A percentile compares a stretch with the other conserved stretches of the same genome.
These are phyloP conservation scores for Sinonovacula constricta DNA, from an alignment of 1,140 invertebrate genomes.

Conservation along the genomic window DNA sequence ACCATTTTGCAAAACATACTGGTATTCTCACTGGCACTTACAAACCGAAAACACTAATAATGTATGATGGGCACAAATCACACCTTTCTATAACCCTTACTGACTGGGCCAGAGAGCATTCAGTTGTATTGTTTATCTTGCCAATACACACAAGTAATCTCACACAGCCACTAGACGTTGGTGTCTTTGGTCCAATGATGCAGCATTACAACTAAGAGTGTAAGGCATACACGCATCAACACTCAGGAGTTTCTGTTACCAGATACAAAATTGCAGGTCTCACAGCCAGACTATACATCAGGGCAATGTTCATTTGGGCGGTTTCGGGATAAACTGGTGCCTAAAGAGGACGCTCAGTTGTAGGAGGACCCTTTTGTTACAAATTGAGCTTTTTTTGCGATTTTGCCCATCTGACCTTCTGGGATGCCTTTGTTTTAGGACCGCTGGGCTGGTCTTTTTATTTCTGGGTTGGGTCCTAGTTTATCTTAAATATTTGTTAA, in stretches of 20 bases:
- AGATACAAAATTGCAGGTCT: constrained; percentile 22
- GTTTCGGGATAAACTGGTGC: too few relatives aligned
- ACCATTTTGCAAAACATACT: constrained; percentile 73
- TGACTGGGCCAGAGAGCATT: constrained; percentile 45
- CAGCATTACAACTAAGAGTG: constrained; percentile 33
- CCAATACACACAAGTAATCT: constrained; percentile 59
- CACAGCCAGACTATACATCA: constrained; percentile 3
- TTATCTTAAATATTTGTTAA: too few relatives aligned
- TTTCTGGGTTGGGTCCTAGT: too few relatives aligned
- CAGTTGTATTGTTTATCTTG: constrained; percentile 57
- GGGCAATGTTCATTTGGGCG: too few relatives aligned
- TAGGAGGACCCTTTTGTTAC: too few relatives aligned
- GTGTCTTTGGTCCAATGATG: constrained; percentile 57
- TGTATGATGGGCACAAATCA: constrained; percentile 77
- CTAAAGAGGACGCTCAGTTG: too few relatives aligned
- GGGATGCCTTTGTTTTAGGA: too few relatives aligned
- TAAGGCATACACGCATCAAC: background rate
- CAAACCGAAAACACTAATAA: constrained; percentile 69
- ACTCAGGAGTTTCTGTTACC: constrained; percentile 5
- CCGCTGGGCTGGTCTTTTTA: too few relatives aligned
- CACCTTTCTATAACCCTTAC: constrained; percentile 41
- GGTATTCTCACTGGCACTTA: constrained; percentile 58
- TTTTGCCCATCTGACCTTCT: too few relatives aligned
- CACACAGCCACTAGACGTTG: constrained; percentile 52
- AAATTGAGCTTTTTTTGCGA: too few relatives aligned